Evolutionary conservation across 1,140 invertebrate species (phyloP).

Genomic region (Colletes latitarsis): DNA sequence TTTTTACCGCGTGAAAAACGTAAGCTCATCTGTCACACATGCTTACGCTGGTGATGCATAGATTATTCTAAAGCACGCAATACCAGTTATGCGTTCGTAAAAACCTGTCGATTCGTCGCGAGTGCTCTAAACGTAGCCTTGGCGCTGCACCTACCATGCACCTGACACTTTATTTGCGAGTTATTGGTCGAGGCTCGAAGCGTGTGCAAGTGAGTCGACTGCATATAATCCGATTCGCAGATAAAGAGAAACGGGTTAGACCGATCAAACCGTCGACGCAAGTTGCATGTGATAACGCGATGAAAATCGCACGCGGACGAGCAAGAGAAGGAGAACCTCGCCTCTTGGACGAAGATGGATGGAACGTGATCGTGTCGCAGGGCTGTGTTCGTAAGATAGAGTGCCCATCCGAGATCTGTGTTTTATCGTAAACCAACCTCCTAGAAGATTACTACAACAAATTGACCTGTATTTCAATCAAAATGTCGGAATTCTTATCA

Average conservation of each 20-base stretch:
- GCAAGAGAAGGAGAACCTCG: not conserved
- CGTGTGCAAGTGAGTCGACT: not conserved
- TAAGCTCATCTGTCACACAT: too few species aligned
- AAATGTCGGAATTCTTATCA: too few species aligned
- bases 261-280: constrained; percentile 2
- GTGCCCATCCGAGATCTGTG: not conserved
- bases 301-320: constrained; percentile 12
- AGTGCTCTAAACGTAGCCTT: not conserved
- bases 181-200: not conserved
- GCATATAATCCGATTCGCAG: constrained; percentile 9
- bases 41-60: too few species aligned
- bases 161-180: not conserved
- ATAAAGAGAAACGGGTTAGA: not conserved
- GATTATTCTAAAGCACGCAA: too few species aligned
- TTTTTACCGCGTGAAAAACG: too few species aligned
- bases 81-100: too few species aligned
- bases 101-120: not conserved
- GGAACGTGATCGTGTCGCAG: constrained; percentile 2
- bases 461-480: not conserved
- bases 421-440: too few species aligned
- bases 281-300: constrained; percentile 23
- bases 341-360: constrained; percentile 20
- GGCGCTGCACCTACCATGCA: not conserved
- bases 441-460: not conserved
- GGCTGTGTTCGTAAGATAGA: not conserved